phyloP scores from a whole-genome alignment of 2,113 vertebrate genomes.

The Pterocles burchelli region DNA sequence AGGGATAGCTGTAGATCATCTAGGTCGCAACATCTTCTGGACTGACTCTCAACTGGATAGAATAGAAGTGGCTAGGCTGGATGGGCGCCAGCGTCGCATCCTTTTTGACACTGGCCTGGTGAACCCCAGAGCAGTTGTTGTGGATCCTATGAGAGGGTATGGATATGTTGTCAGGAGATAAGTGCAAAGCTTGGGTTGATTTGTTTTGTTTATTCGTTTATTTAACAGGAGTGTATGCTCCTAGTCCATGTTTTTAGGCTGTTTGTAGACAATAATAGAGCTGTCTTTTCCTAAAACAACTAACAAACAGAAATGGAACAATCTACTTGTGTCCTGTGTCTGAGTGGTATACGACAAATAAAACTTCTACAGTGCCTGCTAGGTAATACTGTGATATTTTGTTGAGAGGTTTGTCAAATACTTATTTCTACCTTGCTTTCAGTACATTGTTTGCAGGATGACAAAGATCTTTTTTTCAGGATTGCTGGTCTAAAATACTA shows the following conservation, averaged over 20 bases:
- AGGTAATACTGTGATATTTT: not conserved
- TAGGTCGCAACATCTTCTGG: constrained; percentile 91
- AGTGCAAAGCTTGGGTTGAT: not conserved
- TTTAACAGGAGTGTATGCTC: not conserved
- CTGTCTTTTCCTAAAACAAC: not conserved
- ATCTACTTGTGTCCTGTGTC: not conserved
- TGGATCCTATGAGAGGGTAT: constrained; percentile 84
- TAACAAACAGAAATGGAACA: not conserved
- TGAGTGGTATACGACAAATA: not conserved
- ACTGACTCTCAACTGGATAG: constrained; percentile 87
- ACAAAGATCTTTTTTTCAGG: not conserved
- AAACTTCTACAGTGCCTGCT: not conserved
- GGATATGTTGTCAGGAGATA: not conserved
- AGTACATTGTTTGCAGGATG: not conserved
- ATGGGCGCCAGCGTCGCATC: constrained; percentile 86
- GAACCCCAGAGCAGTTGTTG: constrained; percentile 89
- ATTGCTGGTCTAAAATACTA: not conserved
- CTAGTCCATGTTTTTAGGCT: not conserved
- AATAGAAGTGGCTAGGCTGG: constrained; percentile 89
- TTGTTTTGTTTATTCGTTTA: not conserved
- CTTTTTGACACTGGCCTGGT: constrained; percentile 85
- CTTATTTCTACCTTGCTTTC: not conserved
- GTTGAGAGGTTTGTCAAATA: not conserved
- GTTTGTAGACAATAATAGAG: not conserved
- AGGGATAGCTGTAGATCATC: constrained; percentile 89